Conservation (phyloP, 2,888 invertebrate genomes). For the Andrena chrysosceles region DNA sequence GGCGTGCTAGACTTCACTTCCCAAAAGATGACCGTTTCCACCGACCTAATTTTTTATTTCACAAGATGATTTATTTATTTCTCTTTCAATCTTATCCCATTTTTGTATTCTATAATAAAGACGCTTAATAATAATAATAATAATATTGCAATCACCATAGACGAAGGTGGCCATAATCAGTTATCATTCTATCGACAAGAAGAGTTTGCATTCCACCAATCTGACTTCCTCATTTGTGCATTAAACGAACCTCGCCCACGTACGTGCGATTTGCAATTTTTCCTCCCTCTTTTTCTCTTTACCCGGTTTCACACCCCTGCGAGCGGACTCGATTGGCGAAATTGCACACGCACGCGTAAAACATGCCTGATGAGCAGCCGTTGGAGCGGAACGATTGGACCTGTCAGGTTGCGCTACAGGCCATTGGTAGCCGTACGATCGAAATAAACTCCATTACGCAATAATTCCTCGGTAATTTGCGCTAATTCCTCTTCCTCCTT, state of each 20-base stretch:
- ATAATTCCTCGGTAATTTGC: conserved; percentile 48
- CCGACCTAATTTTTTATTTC: too few relatives aligned
- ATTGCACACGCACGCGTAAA: conserved; percentile 60
- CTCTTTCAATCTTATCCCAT: too few relatives aligned
- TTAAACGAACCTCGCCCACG: conserved; percentile 52
- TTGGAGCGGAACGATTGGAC: conserved; percentile 38
- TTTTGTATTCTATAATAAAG: too few relatives aligned
- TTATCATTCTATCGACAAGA: conserved; percentile 14
- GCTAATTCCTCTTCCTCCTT: conserved; percentile 15
- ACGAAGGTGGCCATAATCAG: too few relatives aligned
- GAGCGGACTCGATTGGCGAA: conserved; percentile 27
- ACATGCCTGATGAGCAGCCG: conserved; percentile 55
- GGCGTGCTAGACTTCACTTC: too few relatives aligned
- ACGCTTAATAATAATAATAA: too few relatives aligned
- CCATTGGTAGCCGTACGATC: neutral
- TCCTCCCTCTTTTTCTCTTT: neutral
- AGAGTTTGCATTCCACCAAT: conserved; percentile 55
- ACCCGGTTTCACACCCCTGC: neutral
- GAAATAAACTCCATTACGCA: conserved; percentile 45
- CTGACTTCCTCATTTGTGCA: conserved; percentile 46
- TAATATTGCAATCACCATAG: too few relatives aligned
- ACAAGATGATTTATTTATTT: too few relatives aligned
- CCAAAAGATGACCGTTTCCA: too few relatives aligned
- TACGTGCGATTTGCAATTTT: conserved; percentile 49
- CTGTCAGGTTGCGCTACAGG: conserved; percentile 22